These are phyloP conservation scores for Panulirus ornatus DNA, from an alignment of 1,140 invertebrate species.

Conservation along the genomic window DNA sequence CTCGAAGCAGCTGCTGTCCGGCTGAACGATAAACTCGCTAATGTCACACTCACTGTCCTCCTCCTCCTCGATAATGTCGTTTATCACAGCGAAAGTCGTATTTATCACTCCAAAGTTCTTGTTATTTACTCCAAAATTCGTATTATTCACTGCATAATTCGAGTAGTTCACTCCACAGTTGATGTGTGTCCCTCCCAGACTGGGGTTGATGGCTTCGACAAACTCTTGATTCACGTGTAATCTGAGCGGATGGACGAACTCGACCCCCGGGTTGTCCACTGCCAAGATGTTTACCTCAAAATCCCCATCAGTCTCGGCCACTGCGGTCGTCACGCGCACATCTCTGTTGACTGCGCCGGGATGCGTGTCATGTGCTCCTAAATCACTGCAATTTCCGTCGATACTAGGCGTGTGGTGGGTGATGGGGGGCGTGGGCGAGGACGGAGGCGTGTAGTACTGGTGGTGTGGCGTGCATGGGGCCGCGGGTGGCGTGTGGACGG, in stretches of 20 bases:
- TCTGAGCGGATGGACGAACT: too few relatives aligned
- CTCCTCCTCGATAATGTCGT: slow-evolving; percentile 52
- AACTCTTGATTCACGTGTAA: too few relatives aligned
- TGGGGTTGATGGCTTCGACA: too few relatives aligned
- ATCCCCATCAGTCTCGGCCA: too few relatives aligned
- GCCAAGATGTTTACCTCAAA: too few relatives aligned
- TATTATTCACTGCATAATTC: background rate
- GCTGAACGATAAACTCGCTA: slow-evolving; percentile 27
- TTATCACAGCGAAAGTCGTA: too few relatives aligned
- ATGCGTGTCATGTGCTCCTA: background rate
- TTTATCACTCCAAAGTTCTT: slow-evolving; percentile 23
- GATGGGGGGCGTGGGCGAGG: background rate
- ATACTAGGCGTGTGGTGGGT: background rate
- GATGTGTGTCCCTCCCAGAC: background rate
- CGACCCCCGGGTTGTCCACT: too few relatives aligned
- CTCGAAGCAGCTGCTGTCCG: slow-evolving; percentile 48
- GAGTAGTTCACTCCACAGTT: background rate
- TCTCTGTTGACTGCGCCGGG: background rate
- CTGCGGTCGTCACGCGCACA: too few relatives aligned
- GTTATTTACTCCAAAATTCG: background rate
- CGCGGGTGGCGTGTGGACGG: background rate
- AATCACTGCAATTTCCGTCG: background rate
- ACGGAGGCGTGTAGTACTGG: background rate
- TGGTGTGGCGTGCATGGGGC: background rate
- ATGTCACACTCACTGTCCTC: slow-evolving; percentile 56